Conservation (phyloP, 2,113 vertebrate genomes). For the Columba janthina region DNA sequence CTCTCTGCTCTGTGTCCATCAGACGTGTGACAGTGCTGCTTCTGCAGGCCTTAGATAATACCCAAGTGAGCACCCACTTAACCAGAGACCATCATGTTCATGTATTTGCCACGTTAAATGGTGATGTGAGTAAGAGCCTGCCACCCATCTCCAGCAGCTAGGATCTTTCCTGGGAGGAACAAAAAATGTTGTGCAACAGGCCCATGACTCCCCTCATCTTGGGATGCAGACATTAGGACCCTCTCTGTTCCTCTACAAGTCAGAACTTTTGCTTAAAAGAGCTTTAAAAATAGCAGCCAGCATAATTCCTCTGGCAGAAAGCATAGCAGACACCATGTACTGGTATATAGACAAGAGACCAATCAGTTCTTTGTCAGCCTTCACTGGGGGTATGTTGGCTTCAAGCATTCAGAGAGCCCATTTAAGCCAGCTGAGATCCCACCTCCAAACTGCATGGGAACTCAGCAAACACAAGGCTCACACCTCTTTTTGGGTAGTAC, state of each 20-base stretch:
- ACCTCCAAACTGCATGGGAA: background rate
- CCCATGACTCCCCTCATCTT: background rate
- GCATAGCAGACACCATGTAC: background rate
- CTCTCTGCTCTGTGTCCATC: background rate
- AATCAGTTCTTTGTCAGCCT: background rate
- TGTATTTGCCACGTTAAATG: background rate
- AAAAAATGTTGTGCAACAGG: background rate
- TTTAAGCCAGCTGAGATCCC: background rate
- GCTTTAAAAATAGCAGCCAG: background rate
- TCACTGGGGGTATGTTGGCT: background rate
- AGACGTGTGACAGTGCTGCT: background rate
- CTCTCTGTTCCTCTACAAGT: background rate
- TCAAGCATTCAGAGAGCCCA: background rate
- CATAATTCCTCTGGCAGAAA: background rate
- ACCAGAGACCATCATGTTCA: background rate
- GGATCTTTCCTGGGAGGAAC: background rate
- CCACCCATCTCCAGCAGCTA: background rate
- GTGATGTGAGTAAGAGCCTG: background rate
- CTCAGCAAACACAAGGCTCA: background rate
- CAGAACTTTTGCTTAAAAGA: background rate
- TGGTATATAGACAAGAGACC: accelerated
- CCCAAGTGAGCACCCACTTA: background rate
- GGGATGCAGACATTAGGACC: background rate
- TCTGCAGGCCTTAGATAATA: background rate
- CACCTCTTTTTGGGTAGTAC: background rate